Evolutionary conservation across 2,113 vertebrate genomes (phyloP).

Genomic region (Vimba vimba): DNA sequence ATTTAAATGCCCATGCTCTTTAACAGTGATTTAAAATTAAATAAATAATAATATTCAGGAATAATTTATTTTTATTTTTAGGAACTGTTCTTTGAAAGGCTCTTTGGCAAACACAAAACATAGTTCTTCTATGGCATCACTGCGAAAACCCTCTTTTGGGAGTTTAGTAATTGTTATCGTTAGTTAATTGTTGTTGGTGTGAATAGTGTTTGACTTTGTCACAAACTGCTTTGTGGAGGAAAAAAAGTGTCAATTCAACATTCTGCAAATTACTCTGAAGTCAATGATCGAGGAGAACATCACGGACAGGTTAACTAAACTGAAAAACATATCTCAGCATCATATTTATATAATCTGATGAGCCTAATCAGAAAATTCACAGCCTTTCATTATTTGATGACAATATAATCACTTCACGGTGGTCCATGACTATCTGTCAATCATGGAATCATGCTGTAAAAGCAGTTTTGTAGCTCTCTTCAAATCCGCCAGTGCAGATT

Average conservation of each 20-base stretch:
- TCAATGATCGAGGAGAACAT: not conserved
- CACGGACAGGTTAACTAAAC: not conserved
- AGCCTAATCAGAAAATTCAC: not conserved
- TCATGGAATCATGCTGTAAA: constrained; percentile 15
- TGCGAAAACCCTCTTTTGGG: no score
- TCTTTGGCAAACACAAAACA: no score
- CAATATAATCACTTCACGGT: not conserved
- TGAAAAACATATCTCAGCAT: not conserved
- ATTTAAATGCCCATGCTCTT: not conserved
- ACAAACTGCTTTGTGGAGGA: no score
- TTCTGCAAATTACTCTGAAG: not conserved
- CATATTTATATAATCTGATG: not conserved
- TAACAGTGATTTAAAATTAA: no score
- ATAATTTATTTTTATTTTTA: no score
- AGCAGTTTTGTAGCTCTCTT: not conserved
- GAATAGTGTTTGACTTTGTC: not conserved
- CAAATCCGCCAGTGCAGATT: constrained; percentile 57
- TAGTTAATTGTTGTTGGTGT: not conserved
- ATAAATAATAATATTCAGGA: no score
- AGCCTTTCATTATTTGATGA: not conserved
- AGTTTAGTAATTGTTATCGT: no score
- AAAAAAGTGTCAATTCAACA: no score
- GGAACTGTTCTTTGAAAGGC: no score
- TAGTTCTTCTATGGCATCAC: no score
- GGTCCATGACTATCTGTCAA: not conserved